Base-by-base conservation (phyloP, 2,888 invertebrate genomes). In the Caenorhabditis plicata region DNA sequence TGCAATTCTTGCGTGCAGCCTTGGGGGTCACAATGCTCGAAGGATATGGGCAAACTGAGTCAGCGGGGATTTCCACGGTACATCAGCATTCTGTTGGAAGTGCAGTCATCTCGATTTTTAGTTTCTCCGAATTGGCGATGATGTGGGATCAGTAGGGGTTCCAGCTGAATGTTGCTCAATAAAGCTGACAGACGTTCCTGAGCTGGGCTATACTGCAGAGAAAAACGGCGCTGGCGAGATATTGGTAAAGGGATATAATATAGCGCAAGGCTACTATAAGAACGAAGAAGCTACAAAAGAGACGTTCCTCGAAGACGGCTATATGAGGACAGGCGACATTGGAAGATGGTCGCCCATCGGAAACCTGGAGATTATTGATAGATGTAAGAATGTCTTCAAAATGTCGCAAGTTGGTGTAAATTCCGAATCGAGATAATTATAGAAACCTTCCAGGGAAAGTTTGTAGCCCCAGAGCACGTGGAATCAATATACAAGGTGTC, bases 251-350 rank as follows among this genome's bases (percentile, higher is more conserved):
- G 61, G 61, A 19, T n/a, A 50, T 22, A 55, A 56, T 27, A 46
- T 62, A 13, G 49, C 56, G 32, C 27, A 32, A 15, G 62, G 62
- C 41, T 62, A 62, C 32, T 62, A 47, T 40, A 52, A 56, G 43
- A 49, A 62, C 41, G 51, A 46, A 15, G 49, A 61, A 26, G 54
- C 54, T 7, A 61, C 61, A 1, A 33, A 42, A 2, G 29, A 26
- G n/a, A 23, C 61, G 20, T 55, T 54, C 36, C 51, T 51, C 17
- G 51, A 46, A 13, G 61, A 61, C 25, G 74, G 74, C 11, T 74
- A 65, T 55, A 53, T 74, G 45, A 73, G 63, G 39, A 74, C 74
- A 11, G 74, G 74, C n/a, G 74, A 74, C 46, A 71, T 74, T 51
- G 74, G 74, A 25, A 49, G 61, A 38, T 74, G 73, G 71, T 73